Evolutionary conservation across 2,797 vertebrate species (phyloP).

Genomic region (Odontamblyopus rebecca): DNA sequence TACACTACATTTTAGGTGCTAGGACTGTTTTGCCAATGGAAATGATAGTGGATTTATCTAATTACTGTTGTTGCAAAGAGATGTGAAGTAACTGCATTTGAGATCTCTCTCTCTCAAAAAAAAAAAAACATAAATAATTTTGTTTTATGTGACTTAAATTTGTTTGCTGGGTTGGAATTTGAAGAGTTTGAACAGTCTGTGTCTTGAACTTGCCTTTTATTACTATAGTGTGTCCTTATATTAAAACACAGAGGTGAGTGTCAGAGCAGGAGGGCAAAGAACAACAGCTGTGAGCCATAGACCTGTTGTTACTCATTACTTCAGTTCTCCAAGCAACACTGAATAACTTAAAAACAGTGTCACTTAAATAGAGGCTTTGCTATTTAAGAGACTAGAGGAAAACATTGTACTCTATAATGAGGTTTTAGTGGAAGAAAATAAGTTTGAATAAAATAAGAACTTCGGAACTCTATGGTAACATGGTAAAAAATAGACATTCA

Average conservation of each 20-base stretch:
- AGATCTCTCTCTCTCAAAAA: too few relatives aligned
- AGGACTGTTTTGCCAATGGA: not conserved
- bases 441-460: not conserved
- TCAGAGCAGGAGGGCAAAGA: not conserved
- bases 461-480: not conserved
- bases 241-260: constrained; percentile 14
- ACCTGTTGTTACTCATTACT: not conserved
- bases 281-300: not conserved
- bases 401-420: not conserved
- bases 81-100: not conserved
- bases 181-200: too few relatives aligned
- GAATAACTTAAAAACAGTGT: not conserved
- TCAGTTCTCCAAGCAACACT: not conserved
- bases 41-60: not conserved
- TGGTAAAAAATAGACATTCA: not conserved
- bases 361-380: not conserved
- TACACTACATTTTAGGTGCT: not conserved
- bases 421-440: not conserved
- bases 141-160: not conserved
- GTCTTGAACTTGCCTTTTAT: not conserved
- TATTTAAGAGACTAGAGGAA: not conserved
- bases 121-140: too few relatives aligned
- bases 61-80: not conserved
- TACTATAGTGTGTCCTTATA: not conserved
- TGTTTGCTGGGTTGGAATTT: not conserved